These are phyloP conservation scores for Metallyticus violacea DNA, from an alignment of 2,888 invertebrate genomes.

Conservation along the genomic window DNA sequence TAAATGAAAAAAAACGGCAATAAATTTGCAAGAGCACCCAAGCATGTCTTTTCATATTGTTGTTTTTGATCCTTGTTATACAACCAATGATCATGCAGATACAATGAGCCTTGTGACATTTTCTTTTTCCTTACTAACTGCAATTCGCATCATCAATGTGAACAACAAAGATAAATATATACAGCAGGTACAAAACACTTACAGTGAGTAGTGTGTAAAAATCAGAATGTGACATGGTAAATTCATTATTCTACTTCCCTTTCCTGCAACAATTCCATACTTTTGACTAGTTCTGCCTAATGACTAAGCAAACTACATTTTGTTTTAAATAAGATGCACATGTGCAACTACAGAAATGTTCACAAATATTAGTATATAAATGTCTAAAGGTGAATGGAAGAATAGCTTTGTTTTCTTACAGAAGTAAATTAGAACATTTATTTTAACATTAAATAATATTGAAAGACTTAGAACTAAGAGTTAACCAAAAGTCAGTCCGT, in stretches of 20 bases:
- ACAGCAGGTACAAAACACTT: neutral
- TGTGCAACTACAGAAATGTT: neutral
- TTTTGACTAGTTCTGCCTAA: neutral
- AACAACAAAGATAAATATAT: no score
- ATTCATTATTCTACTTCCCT: neutral
- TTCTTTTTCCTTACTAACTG: neutral
- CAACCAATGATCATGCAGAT: no score
- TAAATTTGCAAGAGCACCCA: no score
- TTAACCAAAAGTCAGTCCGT: conserved; percentile 1
- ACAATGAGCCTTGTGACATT: no score
- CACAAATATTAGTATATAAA: neutral
- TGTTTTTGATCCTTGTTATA: no score
- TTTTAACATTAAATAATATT: neutral
- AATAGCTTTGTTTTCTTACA: neutral
- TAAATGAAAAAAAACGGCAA: no score
- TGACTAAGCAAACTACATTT: conserved; percentile 1
- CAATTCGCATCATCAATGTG: neutral
- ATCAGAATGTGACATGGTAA: neutral
- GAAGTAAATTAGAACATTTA: neutral
- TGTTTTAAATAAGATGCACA: neutral
- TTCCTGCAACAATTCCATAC: neutral
- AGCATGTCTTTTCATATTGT: no score
- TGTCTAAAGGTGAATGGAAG: neutral
- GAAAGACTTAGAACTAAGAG: neutral
- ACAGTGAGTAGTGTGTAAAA: neutral